These are phyloP conservation scores for Apus apus DNA, from an alignment of 2,113 vertebrate genomes.

Conservation along the genomic window DNA sequence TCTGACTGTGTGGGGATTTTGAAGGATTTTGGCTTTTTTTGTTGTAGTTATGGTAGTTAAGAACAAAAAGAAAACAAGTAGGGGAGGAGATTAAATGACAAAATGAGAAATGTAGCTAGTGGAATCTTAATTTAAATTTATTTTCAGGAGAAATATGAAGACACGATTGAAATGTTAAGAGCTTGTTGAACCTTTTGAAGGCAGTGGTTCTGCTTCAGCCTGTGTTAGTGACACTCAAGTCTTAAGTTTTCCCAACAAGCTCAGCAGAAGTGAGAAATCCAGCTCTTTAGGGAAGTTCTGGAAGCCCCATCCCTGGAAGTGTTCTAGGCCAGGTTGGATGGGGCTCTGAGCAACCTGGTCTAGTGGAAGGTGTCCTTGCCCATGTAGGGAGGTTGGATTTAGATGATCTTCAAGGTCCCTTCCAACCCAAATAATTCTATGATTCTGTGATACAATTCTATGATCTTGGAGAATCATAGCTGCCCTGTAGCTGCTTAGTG, in stretches of 20 bases:
- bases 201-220: not conserved
- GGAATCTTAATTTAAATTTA: not conserved
- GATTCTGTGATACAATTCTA: too few relatives aligned
- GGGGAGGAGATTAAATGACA: not conserved
- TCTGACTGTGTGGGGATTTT: not conserved
- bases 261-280: not conserved
- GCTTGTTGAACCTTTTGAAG: not conserved
- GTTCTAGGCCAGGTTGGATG: too few relatives aligned
- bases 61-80: not conserved
- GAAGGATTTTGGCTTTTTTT: not conserved
- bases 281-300: not conserved
- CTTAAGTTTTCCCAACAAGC: not conserved
- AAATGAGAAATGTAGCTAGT: not conserved
- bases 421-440: too few relatives aligned
- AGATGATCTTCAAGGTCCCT: too few relatives aligned
- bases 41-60: not conserved
- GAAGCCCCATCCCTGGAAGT: too few relatives aligned
- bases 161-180: not conserved
- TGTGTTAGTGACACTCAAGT: rapidly evolving
- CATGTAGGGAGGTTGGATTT: too few relatives aligned
- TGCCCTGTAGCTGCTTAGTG: not conserved
- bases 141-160: not conserved
- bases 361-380: too few relatives aligned
- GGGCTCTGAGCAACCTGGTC: too few relatives aligned
- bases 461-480: not conserved